Evolutionary conservation across 2,888 invertebrate genomes (phyloP), one percentile per base, ranked within the genome.

Genomic region (Platerodrilus igneus): DNA sequence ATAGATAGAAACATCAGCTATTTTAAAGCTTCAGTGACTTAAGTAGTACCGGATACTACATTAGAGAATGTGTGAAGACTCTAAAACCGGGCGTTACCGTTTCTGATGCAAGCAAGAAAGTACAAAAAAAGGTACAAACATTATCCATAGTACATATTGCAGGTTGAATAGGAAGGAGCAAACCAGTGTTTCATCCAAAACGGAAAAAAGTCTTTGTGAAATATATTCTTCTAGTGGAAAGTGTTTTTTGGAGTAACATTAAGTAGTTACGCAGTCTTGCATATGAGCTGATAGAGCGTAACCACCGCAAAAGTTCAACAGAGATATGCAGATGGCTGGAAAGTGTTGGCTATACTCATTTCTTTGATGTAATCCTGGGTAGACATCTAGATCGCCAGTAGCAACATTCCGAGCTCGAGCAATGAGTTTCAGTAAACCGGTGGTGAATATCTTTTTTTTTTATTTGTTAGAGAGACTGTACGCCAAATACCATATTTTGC

Each of bases 291-390:
- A 56, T 58, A 19, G 33, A 37, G 15, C 53, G 48, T 52, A 55
- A 59, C 47, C 47, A 47, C 23, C 58, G 53, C 6, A 16, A 18
- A 38, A 40, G 29, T 63, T 63, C 45, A 58, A 58, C 30, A 32
- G 40, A 27, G 35, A 50, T n/a, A 54, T 53, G 37, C 23, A 50
- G 47, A 40, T 48, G 30, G 56, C 60, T 33, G 58, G 62, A 8
- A 45, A 45, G 43, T 56, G 59, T 16, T 59, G 59, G 58, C n/a
- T 53, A n/a, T 35, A 43, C 6, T 39, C 45, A 3, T 61, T 61
- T 42, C 34, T 60, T 10, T 53, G 35, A 18, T 37, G 48, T 27
- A 45, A 56, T 33, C 30, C 45, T 26, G 33, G 34, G 23, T 25
- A 53, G 8, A 44, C 46, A 11, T 4, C 51, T 14, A 37, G 49